Percentiles rank a stretch among this genome's conserved stretches.
Conservation (phyloP, 2,888 invertebrate genomes). For the Podabrus alpinus region DNA sequence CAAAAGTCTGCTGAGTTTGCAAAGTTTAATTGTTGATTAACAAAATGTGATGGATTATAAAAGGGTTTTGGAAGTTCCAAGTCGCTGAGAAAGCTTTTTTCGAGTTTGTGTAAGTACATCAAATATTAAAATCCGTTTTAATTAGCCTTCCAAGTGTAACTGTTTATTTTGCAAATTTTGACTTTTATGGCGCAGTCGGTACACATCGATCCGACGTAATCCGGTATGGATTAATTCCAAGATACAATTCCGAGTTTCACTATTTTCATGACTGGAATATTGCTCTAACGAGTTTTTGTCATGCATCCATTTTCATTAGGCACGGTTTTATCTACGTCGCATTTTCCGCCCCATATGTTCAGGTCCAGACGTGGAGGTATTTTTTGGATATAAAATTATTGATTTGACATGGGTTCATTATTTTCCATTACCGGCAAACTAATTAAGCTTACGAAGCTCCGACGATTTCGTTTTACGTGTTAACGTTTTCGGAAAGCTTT, state of each 20-base stretch:
- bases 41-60: background rate
- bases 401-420: background rate
- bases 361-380: background rate
- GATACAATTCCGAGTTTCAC: background rate
- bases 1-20: background rate
- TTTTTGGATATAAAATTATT: background rate
- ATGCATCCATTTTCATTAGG: background rate
- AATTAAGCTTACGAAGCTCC: background rate
- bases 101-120: background rate
- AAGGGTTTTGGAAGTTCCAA: background rate
- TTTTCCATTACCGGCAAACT: background rate
- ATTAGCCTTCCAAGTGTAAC: too few species aligned
- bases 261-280: background rate
- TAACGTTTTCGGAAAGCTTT: background rate
- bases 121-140: background rate
- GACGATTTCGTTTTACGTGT: background rate
- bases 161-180: too few species aligned
- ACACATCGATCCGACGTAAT: background rate
- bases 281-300: background rate
- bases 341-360: too few species aligned
- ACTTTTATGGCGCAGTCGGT: background rate
- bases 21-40: background rate
- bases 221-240: background rate
- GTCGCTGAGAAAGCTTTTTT: background rate
- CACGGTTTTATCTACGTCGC: too few species aligned